Conservation (phyloP, 2,797 vertebrate genomes). For the Myotis findleyi region DNA sequence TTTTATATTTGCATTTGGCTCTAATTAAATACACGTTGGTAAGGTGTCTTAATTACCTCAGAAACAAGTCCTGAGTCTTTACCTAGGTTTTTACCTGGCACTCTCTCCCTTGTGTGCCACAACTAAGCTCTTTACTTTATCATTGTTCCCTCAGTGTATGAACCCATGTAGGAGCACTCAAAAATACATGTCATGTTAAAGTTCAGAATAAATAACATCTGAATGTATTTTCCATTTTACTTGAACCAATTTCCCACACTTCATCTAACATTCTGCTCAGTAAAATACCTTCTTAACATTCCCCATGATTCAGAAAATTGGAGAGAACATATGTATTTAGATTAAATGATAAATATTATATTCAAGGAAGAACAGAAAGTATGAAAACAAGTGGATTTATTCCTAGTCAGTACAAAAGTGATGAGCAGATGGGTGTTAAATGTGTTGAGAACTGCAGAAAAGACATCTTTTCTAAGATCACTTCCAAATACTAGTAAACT, state of each 20-base stretch:
- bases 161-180: background rate
- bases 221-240: background rate
- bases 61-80: background rate
- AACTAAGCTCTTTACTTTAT: background rate
- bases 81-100: background rate
- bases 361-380: background rate
- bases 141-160: background rate
- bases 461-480: background rate
- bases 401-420: background rate
- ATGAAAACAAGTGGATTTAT: conserved; percentile 17
- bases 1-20: conserved; percentile 10
- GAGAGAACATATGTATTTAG: background rate
- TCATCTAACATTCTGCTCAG: background rate
- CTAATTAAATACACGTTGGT: background rate
- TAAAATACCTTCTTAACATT: conserved; percentile 52
- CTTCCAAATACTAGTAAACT: background rate
- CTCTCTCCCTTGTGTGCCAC: background rate
- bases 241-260: conserved; percentile 14
- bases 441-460: background rate
- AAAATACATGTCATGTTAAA: background rate
- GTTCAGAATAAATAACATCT: conserved; percentile 1
- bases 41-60: background rate
- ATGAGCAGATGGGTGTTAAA: background rate
- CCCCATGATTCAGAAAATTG: conserved; percentile 37
- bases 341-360: conserved; percentile 59